A percentile compares a stretch with the other conserved stretches of the same genome.
These are phyloP conservation scores for Poecile atricapillus DNA, from an alignment of 2,113 vertebrate species.

Conservation along the genomic window DNA sequence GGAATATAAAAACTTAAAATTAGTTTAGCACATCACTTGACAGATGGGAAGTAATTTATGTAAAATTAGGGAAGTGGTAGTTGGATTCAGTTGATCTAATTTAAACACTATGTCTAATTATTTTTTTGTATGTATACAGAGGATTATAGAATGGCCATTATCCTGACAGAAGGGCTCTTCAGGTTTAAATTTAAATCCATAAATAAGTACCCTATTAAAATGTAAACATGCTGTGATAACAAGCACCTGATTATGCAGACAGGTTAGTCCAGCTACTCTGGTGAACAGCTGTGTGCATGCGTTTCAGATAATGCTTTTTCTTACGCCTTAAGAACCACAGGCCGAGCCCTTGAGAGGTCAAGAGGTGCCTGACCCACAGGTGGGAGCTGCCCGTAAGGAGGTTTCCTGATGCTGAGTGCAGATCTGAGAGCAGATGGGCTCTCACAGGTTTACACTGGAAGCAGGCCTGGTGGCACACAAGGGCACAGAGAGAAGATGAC, in stretches of 20 bases:
- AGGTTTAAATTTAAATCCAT: constrained; percentile 24
- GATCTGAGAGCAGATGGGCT: neutral
- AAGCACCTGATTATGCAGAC: neutral
- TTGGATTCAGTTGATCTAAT: constrained; percentile 42
- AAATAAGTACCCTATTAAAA: constrained; percentile 20
- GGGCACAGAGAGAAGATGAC: neutral
- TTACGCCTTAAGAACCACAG: neutral
- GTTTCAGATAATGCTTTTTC: neutral
- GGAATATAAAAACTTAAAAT: constrained; percentile 13
- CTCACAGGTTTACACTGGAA: neutral
- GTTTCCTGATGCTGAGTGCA: neutral
- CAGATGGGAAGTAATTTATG: constrained; percentile 46
- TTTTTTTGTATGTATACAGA: neutral
- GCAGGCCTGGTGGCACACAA: neutral
- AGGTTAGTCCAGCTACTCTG: neutral
- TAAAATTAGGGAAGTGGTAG: constrained; percentile 53
- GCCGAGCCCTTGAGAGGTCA: neutral
- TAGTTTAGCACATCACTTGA: constrained; percentile 37
- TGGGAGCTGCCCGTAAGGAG: neutral
- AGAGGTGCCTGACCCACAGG: neutral
- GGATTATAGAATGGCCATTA: constrained; percentile 19
- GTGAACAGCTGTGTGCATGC: neutral
- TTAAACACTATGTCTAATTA: constrained; percentile 29
- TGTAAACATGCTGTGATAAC: constrained; percentile 33
- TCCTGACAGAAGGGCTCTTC: constrained; percentile 23